Evolutionary conservation across 2,113 vertebrate genomes (phyloP).

Genomic region (Heterotis niloticus): DNA sequence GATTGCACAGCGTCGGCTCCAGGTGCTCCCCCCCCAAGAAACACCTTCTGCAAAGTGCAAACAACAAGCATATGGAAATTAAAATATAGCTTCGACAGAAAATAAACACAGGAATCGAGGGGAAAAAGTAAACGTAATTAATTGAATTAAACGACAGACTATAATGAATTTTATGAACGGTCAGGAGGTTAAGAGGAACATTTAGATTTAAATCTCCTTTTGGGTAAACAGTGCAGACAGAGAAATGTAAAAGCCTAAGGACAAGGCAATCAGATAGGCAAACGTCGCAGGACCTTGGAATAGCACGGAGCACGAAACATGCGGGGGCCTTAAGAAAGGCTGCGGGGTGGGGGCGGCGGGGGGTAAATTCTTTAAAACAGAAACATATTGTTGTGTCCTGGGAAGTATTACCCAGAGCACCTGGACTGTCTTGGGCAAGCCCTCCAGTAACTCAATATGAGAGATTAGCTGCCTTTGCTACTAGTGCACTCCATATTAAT

Average conservation of each 20-base stretch:
- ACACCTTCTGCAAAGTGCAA: not conserved
- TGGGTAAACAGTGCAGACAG: slow-evolving; percentile 26
- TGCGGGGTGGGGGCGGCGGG: slow-evolving; percentile 18
- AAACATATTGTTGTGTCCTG: slow-evolving; percentile 60
- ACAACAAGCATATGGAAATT: slow-evolving; percentile 3
- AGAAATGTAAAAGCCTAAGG: slow-evolving; percentile 20
- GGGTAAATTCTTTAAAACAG: slow-evolving; percentile 49
- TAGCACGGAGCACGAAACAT: slow-evolving; percentile 35
- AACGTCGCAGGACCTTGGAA: slow-evolving; percentile 13
- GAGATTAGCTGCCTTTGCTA: slow-evolving; percentile 79
- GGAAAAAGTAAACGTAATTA: slow-evolving; percentile 17
- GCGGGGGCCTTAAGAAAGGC: slow-evolving; percentile 38
- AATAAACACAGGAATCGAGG: slow-evolving; percentile 5
- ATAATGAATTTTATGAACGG: slow-evolving; percentile 30
- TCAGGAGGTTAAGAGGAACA: slow-evolving; percentile 27
- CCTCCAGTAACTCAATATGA: slow-evolving; percentile 85
- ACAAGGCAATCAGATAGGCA: slow-evolving; percentile 30
- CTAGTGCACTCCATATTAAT: slow-evolving; percentile 83
- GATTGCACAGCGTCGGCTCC: slow-evolving; percentile 6
- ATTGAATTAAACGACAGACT: slow-evolving; percentile 23
- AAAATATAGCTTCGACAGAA: not conserved
- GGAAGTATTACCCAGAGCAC: slow-evolving; percentile 81
- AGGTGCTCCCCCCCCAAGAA: not conserved
- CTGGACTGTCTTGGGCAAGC: slow-evolving; percentile 75
- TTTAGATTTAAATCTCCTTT: slow-evolving; percentile 25